Conservation (phyloP, 2,113 vertebrate genomes). For the Leuciscus idus region DNA sequence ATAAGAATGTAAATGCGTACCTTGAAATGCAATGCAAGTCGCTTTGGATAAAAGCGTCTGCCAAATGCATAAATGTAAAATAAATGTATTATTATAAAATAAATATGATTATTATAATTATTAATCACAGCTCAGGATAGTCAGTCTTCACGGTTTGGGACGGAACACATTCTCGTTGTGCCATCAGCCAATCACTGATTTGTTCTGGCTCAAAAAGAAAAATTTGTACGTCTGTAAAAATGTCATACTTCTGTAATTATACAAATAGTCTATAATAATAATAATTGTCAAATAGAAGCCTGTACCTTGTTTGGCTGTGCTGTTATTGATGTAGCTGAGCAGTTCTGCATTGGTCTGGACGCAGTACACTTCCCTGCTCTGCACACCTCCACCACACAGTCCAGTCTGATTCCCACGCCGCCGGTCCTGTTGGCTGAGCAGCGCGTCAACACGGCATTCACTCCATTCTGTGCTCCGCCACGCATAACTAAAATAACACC, state of each 20-base stretch:
- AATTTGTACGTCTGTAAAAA: background rate
- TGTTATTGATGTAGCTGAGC: constrained; percentile 78
- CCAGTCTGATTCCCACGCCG: constrained; percentile 89
- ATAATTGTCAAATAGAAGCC: background rate
- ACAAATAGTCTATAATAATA: background rate
- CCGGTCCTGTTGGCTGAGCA: constrained; percentile 95
- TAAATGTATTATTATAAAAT: background rate
- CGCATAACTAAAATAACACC: constrained; percentile 75
- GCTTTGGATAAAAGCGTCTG: background rate
- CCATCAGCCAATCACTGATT: background rate
- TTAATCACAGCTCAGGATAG: constrained; percentile 11
- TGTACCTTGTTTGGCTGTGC: constrained; percentile 87
- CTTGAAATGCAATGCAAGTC: no score
- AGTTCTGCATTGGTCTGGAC: constrained; percentile 87
- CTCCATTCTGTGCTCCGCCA: constrained; percentile 95
- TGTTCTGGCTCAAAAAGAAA: background rate
- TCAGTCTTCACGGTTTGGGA: background rate
- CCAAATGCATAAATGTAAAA: no score
- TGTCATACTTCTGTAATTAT: background rate
- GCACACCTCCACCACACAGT: constrained; percentile 91
- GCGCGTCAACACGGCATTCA: constrained; percentile 88
- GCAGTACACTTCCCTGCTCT: constrained; percentile 89
- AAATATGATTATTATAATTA: background rate
- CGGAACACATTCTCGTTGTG: background rate
- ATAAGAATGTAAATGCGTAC: no score